phyloP scores from a whole-genome alignment of 2,113 vertebrate genomes.

The Psophia crepitans region DNA sequence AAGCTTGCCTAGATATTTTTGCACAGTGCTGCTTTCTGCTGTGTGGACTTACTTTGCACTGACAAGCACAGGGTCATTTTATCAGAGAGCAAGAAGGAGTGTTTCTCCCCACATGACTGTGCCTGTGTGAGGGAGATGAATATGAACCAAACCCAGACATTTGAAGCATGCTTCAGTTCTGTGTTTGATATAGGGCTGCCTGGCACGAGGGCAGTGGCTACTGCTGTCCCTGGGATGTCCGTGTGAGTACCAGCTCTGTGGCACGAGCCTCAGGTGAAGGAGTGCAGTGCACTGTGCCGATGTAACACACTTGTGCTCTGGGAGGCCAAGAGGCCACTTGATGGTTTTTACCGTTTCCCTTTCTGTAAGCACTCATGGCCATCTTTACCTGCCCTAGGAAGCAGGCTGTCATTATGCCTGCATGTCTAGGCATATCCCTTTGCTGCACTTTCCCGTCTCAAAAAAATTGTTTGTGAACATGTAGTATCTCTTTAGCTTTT shows the following conservation, averaged over 20 bases:
- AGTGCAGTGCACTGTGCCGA: fast-evolving
- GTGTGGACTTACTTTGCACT: not conserved
- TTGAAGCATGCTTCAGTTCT: not conserved
- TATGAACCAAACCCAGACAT: not conserved
- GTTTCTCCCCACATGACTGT: not conserved
- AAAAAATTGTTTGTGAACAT: not conserved
- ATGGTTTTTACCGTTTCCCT: not conserved
- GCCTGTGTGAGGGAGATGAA: not conserved
- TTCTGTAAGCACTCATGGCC: not conserved
- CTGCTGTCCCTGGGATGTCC: not conserved
- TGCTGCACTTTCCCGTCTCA: not conserved
- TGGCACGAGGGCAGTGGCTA: too few species aligned
- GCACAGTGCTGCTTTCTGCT: not conserved
- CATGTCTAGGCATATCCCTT: not conserved
- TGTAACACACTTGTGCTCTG: fast-evolving
- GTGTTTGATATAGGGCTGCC: not conserved
- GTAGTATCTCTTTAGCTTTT: not conserved
- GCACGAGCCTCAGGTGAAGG: fast-evolving
- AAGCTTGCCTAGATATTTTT: not conserved
- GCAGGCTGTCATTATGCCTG: not conserved
- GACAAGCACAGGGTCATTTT: not conserved
- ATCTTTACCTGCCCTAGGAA: not conserved
- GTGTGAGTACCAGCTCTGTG: not conserved
- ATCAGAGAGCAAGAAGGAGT: not conserved
- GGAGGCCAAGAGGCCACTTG: not conserved